phyloP scores from a whole-genome alignment of 1,140 invertebrate species.

The Ceratosolen fusciceps region DNA sequence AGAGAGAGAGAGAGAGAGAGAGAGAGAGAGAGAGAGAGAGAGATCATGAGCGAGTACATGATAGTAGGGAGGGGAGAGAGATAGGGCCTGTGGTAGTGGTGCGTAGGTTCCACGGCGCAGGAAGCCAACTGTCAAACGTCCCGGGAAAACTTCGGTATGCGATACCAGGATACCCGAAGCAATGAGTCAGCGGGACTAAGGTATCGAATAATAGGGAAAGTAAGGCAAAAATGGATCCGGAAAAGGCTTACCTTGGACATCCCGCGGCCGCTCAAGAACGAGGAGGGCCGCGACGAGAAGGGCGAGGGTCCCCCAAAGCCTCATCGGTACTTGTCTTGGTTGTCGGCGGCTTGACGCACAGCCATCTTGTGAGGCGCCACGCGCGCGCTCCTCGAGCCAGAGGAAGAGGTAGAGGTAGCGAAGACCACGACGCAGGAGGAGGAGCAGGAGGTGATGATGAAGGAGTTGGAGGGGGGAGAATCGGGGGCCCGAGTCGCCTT shows the following conservation, averaged over 20 bases:
- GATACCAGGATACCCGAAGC: background rate
- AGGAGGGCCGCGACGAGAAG: background rate
- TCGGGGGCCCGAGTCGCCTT: slow-evolving; percentile 41
- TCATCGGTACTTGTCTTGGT: background rate
- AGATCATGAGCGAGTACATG: too few relatives aligned
- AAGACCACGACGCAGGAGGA: too few relatives aligned
- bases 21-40: too few relatives aligned
- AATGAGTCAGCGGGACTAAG: background rate
- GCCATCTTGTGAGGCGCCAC: slow-evolving; percentile 63
- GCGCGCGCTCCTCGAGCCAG: slow-evolving; percentile 5
- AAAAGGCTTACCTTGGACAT: slow-evolving; percentile 15
- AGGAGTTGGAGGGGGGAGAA: slow-evolving; percentile 18
- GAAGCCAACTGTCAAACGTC: background rate
- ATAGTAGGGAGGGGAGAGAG: too few relatives aligned
- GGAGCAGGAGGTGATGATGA: too few relatives aligned
- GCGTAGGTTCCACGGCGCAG: background rate
- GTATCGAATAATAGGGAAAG: background rate
- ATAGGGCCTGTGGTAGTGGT: too few relatives aligned
- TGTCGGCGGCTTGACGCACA: slow-evolving; percentile 47
- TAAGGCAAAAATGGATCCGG: background rate
- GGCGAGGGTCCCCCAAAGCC: background rate
- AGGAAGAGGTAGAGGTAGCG: too few relatives aligned
- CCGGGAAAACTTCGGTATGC: background rate
- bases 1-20: too few relatives aligned
- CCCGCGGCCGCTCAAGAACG: slow-evolving; percentile 4